Percentiles rank a stretch among this genome's conserved stretches.
Conservation (phyloP, 2,888 invertebrate genomes). For the Polyploca ridens region DNA sequence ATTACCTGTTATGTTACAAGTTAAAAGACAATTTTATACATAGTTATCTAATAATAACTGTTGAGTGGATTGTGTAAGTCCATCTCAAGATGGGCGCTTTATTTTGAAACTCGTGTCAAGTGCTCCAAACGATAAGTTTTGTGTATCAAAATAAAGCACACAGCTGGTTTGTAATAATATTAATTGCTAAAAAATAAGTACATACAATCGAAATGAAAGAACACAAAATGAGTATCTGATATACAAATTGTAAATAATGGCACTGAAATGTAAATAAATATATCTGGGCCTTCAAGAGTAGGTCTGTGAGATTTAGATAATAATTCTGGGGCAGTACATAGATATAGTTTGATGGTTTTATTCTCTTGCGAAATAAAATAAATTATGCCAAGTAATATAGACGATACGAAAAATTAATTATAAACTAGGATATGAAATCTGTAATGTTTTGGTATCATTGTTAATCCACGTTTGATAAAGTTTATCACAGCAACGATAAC, state of each 20-base stretch:
- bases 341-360: neutral
- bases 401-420: neutral
- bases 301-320: neutral
- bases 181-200: constrained; percentile 13
- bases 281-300: constrained; percentile 7
- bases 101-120: neutral
- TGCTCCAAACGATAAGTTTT: neutral
- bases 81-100: constrained; percentile 6
- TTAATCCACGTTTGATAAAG: neutral
- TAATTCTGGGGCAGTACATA: neutral
- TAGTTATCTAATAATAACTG: constrained; percentile 29
- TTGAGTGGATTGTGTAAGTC: constrained; percentile 16
- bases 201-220: constrained; percentile 17
- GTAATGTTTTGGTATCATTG: neutral
- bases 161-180: constrained; percentile 6
- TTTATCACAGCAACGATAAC: neutral
- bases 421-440: neutral
- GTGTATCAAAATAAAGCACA: neutral
- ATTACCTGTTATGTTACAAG: constrained; percentile 60
- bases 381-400: neutral
- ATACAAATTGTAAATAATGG: constrained; percentile 33
- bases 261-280: constrained; percentile 30
- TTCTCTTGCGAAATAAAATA: neutral
- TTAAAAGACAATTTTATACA: constrained; percentile 52
- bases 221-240: constrained; percentile 38